Evolutionary conservation across 2,797 vertebrate species (phyloP).

Genomic region (Craterocephalus amniculus): DNA sequence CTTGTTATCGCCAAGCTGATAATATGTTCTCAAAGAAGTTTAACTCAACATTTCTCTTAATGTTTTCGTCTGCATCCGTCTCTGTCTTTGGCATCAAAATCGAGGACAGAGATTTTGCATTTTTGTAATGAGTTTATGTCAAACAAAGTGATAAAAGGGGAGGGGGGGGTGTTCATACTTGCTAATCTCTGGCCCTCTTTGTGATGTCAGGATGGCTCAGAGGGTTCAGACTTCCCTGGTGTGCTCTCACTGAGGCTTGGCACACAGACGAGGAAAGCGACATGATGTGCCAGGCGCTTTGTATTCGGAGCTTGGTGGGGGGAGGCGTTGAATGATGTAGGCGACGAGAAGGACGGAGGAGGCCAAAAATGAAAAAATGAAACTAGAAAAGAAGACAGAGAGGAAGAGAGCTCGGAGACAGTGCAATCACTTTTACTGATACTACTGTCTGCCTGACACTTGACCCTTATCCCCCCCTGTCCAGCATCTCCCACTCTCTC

Average conservation of each 20-base stretch:
- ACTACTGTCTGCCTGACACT: slow-evolving; percentile 48
- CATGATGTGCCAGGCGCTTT: slow-evolving; percentile 70
- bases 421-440: slow-evolving; percentile 65
- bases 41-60: slow-evolving; percentile 49
- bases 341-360: slow-evolving; percentile 16
- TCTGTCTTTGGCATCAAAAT: slow-evolving; percentile 15
- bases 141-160: slow-evolving; percentile 60
- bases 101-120: slow-evolving; percentile 26
- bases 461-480: slow-evolving; percentile 44
- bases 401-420: slow-evolving; percentile 52
- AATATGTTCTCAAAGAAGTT: slow-evolving; percentile 69
- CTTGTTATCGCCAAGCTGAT: slow-evolving; percentile 68
- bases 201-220: slow-evolving; percentile 44
- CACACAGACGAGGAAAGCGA: slow-evolving; percentile 46
- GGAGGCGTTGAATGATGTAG: slow-evolving; percentile 36
- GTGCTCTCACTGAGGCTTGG: slow-evolving; percentile 61
- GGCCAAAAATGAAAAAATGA: slow-evolving; percentile 39
- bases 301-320: slow-evolving; percentile 61
- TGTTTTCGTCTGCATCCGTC: slow-evolving; percentile 64
- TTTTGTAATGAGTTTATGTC: slow-evolving; percentile 66
- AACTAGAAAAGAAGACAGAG: slow-evolving; percentile 41
- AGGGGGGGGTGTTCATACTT: slow-evolving; percentile 55
- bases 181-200: slow-evolving; percentile 63
- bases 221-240: slow-evolving; percentile 39
- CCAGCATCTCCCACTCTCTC: slow-evolving; percentile 36